phyloP scores from a whole-genome alignment of 2,113 vertebrate species.

The Psephotus haematonotus region DNA sequence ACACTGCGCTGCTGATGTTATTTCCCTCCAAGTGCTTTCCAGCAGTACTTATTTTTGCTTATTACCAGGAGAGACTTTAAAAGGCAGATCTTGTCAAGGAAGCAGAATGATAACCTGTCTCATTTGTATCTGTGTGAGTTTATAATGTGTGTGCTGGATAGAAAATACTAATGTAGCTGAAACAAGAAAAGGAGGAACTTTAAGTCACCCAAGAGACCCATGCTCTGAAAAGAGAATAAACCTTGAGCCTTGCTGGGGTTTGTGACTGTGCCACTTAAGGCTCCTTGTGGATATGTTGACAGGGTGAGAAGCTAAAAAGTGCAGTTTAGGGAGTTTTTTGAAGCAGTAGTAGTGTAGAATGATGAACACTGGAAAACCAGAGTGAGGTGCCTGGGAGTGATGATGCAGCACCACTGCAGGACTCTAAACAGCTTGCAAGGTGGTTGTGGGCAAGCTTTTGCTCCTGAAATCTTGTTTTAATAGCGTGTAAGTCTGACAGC shows the following conservation, averaged over 20 bases:
- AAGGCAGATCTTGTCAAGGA: constrained; percentile 16
- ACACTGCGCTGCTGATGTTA: not conserved
- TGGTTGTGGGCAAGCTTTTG: not conserved
- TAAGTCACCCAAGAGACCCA: not conserved
- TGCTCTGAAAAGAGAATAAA: not conserved
- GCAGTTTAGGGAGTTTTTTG: not conserved
- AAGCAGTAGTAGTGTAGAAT: not conserved
- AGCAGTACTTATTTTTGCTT: not conserved
- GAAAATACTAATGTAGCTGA: not conserved
- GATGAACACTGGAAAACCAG: not conserved
- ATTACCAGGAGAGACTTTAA: constrained; percentile 13
- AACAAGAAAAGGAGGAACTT: not conserved
- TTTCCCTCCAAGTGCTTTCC: constrained; percentile 26
- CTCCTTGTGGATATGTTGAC: not conserved
- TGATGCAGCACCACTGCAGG: not conserved
- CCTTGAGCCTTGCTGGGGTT: not conserved
- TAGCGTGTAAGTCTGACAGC: not conserved
- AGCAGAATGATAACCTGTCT: constrained; percentile 1
- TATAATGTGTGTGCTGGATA: not conserved
- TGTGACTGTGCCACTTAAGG: not conserved
- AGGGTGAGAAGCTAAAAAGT: not conserved
- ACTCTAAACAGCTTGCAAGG: not conserved
- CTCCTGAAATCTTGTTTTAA: constrained; percentile 13
- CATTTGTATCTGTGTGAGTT: not conserved
- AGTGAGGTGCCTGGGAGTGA: not conserved